A percentile compares a stretch with the other conserved stretches of the same genome.
These are phyloP conservation scores for Dromaius novaehollandiae DNA, from an alignment of 2,113 vertebrate genomes.

Conservation along the genomic window DNA sequence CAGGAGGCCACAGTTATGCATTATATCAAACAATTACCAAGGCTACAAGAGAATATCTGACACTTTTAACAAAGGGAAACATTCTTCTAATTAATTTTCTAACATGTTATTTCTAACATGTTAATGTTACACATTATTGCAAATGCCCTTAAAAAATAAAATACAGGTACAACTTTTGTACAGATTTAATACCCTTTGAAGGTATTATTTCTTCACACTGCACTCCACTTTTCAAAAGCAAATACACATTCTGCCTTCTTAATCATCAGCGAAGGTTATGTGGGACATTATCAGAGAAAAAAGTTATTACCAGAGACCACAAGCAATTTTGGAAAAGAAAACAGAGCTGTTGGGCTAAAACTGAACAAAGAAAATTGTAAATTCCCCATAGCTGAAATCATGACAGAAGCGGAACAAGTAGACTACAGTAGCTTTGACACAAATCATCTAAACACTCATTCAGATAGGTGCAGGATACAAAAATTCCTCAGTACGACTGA, in stretches of 20 bases:
- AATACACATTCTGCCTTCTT: neutral
- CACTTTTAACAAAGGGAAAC: neutral
- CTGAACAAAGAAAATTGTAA: neutral
- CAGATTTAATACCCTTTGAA: neutral
- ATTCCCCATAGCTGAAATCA: neutral
- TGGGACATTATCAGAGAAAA: neutral
- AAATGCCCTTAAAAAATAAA: neutral
- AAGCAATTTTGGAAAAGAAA: neutral
- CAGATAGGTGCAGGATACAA: neutral
- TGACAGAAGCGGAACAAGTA: neutral
- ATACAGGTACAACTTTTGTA: neutral
- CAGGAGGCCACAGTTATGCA: neutral
- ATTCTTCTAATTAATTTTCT: neutral
- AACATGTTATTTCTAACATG: neutral
- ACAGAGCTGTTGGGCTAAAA: neutral
- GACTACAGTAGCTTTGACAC: neutral
- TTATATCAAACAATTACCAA: neutral
- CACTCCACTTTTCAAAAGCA: neutral
- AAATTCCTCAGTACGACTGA: neutral
- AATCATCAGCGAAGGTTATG: neutral
- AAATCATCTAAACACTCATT: neutral
- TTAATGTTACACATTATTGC: neutral
- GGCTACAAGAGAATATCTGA: neutral
- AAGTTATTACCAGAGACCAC: neutral
- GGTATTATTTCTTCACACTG: neutral